Percentiles rank a stretch among this genome's conserved stretches.
These are phyloP conservation scores for Eilema sororculum DNA, from an alignment of 2,888 invertebrate species.

Conservation along the genomic window DNA sequence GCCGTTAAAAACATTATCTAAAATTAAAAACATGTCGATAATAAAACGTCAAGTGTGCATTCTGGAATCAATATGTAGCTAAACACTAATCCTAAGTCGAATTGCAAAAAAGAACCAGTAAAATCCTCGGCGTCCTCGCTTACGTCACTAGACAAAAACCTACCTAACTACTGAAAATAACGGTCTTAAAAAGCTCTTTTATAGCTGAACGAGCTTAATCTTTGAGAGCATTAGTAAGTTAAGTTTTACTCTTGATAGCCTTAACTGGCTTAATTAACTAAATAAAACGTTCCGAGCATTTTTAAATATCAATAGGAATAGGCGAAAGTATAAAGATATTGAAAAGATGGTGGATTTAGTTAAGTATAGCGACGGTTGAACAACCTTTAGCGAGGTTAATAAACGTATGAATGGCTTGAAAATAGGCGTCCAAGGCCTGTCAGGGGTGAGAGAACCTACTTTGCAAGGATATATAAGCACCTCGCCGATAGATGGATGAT, in stretches of 20 bases:
- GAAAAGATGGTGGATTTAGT: constrained; percentile 21
- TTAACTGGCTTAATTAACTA: constrained; percentile 35
- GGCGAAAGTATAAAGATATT: constrained; percentile 11
- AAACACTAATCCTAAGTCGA: background rate
- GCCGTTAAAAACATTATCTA: background rate
- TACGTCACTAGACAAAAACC: background rate
- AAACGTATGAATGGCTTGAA: constrained; percentile 11
- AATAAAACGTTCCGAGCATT: constrained; percentile 26
- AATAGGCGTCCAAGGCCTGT: constrained; percentile 9
- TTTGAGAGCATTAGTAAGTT: constrained; percentile 24
- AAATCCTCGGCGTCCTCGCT: background rate
- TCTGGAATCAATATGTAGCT: background rate
- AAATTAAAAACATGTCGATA: background rate
- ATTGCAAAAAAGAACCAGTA: background rate
- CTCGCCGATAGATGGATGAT: constrained; percentile 12
- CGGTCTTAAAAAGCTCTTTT: constrained; percentile 10
- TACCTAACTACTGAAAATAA: background rate
- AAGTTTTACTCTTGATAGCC: constrained; percentile 29
- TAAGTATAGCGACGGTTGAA: constrained; percentile 20
- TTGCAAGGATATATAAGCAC: constrained; percentile 12
- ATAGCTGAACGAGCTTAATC: constrained; percentile 25
- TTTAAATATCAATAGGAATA: constrained; percentile 21
- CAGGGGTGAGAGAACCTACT: constrained; percentile 3
- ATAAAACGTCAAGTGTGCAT: background rate
- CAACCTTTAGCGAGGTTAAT: constrained; percentile 7